Base-by-base conservation (phyloP, 2,888 invertebrate genomes). In the Drosophila crucigera region DNA sequence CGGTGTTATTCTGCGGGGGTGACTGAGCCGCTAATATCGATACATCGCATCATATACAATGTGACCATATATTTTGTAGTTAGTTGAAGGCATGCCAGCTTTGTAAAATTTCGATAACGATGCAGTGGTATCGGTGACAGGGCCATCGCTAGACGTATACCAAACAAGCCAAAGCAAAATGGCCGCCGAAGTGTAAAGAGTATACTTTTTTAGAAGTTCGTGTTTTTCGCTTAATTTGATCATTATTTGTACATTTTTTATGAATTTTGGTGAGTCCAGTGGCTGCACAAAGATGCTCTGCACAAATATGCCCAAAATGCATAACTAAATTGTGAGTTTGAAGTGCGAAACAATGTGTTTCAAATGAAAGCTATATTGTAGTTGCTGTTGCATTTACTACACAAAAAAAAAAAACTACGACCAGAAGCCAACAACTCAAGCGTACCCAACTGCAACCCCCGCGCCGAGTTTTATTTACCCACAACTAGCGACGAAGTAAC, bases 141-240 rank as follows among this genome's bases (percentile, higher is more conserved):
- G 30, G 19, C 55, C 80, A 77, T 71, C 79, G 16, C 80, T 69
- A 61, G n/a, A 33, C 59, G 69, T 79, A 79, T 79, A 79, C 76
- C 79, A 80, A 80, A 80, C 79, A 80, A 80, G 25, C n/a, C 80
- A 71, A 75, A 76, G 75, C 65, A 81, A 81, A 83, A 89, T 90
- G 87, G 89, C 84, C 86, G 84, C 79, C 84, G 79, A 80, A 80
- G 76, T 67, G 80, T 78, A 70, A 79, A 78, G 79, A 78, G 80
- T 83, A 76, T 80, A 76, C 68, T 75, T 76, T 76, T 84, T 80
- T 78, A 76, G 74, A 77, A 86, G 88, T 89, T 84, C 88, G 84
- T 90, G 85, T 90, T 91, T 89, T 84, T 89, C 76, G 80, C 84
- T 88, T 91, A 65, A 79, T 84, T 88, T 89, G 64, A 74, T 74